Conservation (phyloP, 2,113 vertebrate species). For the Urocynchramus pylzowi region DNA sequence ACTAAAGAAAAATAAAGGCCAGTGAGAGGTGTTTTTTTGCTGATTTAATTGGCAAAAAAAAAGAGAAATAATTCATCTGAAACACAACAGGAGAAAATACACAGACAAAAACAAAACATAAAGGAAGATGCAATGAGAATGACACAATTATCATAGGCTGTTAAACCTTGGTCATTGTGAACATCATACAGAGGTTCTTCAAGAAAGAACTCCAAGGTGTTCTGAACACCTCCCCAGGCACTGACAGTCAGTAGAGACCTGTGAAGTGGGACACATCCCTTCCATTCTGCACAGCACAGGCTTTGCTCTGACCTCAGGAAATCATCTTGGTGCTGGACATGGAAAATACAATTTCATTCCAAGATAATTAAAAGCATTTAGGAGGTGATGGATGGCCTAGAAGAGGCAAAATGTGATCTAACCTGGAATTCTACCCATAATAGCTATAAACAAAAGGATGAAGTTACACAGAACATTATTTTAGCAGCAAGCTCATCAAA, state of each 20-base stretch:
- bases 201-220: neutral
- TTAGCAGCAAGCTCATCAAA: neutral
- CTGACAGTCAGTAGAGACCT: neutral
- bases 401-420: neutral
- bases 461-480: neutral
- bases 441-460: neutral
- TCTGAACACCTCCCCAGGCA: fast-evolving
- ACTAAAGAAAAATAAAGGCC: neutral
- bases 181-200: neutral
- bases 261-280: neutral
- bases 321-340: neutral
- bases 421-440: neutral
- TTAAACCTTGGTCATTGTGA: neutral
- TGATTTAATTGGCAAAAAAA: fast-evolving
- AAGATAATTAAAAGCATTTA: neutral
- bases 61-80: neutral
- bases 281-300: neutral
- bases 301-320: neutral
- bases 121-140: neutral
- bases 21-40: neutral
- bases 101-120: neutral
- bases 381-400: neutral
- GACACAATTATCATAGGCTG: neutral
- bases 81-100: neutral
- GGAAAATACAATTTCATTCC: neutral